Percentiles rank a stretch among this genome's conserved stretches.
Evolutionary conservation across 2,888 invertebrate species (phyloP).

Genomic region (Copidosoma aretas): DNA sequence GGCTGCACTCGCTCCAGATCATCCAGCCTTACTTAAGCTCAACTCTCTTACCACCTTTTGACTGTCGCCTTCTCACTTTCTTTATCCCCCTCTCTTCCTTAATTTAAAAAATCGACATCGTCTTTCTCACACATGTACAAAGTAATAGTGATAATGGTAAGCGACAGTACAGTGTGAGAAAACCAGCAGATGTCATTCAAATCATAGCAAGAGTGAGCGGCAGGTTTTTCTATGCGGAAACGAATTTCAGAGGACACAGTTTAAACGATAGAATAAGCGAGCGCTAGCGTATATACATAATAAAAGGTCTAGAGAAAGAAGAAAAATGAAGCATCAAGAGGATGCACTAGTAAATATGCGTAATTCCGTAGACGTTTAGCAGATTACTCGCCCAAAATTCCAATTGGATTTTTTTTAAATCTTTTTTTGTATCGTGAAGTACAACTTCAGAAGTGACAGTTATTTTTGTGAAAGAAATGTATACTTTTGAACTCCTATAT

Average conservation of each 20-base stretch:
- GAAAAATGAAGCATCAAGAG: background rate
- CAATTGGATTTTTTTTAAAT: too few relatives aligned
- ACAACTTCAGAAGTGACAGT: too few relatives aligned
- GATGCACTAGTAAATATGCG: too few relatives aligned
- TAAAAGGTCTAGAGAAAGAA: background rate
- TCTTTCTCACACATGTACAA: background rate
- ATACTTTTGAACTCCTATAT: too few relatives aligned
- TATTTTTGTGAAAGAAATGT: too few relatives aligned
- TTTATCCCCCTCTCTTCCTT: background rate
- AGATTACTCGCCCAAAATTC: too few relatives aligned
- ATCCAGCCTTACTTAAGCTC: constrained; percentile 7
- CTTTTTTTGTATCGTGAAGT: too few relatives aligned
- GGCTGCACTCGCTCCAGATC: background rate
- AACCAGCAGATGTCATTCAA: background rate
- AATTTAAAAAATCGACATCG: background rate
- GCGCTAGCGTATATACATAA: background rate
- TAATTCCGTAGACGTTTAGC: too few relatives aligned
- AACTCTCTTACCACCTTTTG: constrained; percentile 1
- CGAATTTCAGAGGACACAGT: background rate
- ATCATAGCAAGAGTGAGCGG: background rate
- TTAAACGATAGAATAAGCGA: background rate
- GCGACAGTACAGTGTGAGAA: background rate
- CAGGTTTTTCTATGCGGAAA: background rate
- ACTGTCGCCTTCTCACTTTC: background rate
- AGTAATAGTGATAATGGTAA: background rate